Evolutionary conservation across 2,113 vertebrate species (phyloP), one percentile per base, ranked within the genome.

Genomic region (Urocynchramus pylzowi): DNA sequence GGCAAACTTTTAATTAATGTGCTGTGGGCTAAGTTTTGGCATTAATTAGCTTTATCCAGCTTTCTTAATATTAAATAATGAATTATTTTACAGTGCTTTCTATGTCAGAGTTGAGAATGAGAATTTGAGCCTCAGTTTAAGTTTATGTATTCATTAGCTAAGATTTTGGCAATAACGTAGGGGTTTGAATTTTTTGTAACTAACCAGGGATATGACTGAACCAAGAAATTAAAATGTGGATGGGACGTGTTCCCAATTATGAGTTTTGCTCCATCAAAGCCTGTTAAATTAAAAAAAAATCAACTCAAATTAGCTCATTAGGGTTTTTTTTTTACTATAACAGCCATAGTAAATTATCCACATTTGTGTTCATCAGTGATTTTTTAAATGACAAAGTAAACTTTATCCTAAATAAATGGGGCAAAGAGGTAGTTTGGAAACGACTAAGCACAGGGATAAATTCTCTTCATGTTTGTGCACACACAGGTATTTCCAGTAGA

Each of bases 1-100:
- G 90, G 86, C 69, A 90, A 89, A 63, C 52, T 69, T 92, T 45
- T 84, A 92, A 88, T 95, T 96, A 94, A 60, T 65, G 57, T 90
- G 67, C 82, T 89, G 27, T 87, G 54, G 86, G 94, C 59, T 93
- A 93, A 89, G 80, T 94, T 96, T 93, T 85, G 45, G 11, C 56
- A 84, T 90, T 93, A 91, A 88, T 95, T 86, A 93, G 60, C 84
- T 93, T 95, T 83, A 73, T 59, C 31, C 78, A 76, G 50, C 15
- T 76, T 93, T 89, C 85, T 28, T 2, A 84, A 65, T 80, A 84
- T 45, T 88, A 92, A 94, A 86, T 84, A 88, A 84, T 56, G 13
- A 59, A 84, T 81, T 93, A 59, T 67, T 92, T 89, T 89, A 23
- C 41, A 74, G 31, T 61, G n/a, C 28, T 75, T 89, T 77, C 8